These are phyloP conservation scores for Gopherus flavomarginatus DNA, from an alignment of 2,113 vertebrate genomes.

Conservation along the genomic window DNA sequence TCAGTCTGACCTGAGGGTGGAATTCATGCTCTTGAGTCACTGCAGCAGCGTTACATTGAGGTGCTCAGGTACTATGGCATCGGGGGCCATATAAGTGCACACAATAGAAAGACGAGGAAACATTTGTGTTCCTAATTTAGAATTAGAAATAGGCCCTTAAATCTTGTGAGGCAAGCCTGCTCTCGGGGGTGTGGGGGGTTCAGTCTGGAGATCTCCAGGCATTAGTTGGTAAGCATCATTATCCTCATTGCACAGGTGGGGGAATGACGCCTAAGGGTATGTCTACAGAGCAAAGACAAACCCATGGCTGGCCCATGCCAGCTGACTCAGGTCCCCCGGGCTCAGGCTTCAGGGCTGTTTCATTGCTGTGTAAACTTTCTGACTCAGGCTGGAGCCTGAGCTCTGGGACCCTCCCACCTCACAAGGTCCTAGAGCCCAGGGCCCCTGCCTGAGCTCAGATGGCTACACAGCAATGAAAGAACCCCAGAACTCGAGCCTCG, in stretches of 20 bases:
- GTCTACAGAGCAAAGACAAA: neutral
- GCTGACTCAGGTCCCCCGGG: neutral
- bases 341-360: neutral
- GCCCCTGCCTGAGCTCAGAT: neutral
- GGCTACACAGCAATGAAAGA: neutral
- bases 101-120: neutral
- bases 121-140: neutral
- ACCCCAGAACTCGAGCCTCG: neutral
- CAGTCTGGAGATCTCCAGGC: slow-evolving; percentile 18
- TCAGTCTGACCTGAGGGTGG: neutral
- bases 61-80: neutral
- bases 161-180: slow-evolving; percentile 11
- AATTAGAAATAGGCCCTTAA: slow-evolving; percentile 10
- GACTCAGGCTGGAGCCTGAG: too few species aligned
- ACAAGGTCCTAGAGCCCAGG: neutral
- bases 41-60: neutral
- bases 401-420: neutral
- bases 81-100: neutral
- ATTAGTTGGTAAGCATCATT: neutral
- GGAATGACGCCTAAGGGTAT: neutral
- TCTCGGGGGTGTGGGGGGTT: neutral
- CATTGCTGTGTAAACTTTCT: neutral
- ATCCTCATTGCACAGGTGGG: neutral
- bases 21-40: too few species aligned
- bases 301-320: neutral